A percentile compares a stretch with the other conserved stretches of the same genome.
Evolutionary conservation across 2,888 invertebrate species (phyloP).

Genomic region (Aproaerema taeniolella): DNA sequence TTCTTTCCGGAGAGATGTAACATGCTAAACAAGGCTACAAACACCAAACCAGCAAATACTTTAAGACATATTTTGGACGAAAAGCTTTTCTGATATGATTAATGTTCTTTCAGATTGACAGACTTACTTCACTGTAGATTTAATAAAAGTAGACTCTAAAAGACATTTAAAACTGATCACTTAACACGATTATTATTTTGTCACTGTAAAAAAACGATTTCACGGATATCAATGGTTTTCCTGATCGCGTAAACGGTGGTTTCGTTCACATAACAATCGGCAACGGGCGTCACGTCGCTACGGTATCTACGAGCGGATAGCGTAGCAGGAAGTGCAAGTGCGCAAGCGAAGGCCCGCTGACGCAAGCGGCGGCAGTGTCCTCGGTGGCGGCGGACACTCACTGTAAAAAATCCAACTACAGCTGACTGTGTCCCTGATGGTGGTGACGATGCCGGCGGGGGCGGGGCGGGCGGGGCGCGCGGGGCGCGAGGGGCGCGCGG

Average conservation of each 20-base stretch:
- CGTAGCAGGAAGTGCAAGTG: conserved; percentile 29
- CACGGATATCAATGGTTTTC: too few relatives aligned
- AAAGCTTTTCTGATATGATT: too few relatives aligned
- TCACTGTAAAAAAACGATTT: too few relatives aligned
- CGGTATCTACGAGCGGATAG: too few relatives aligned
- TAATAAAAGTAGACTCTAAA: too few relatives aligned
- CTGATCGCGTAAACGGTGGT: too few relatives aligned
- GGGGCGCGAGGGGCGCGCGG: conserved; percentile 48
- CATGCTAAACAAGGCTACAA: conserved; percentile 39
- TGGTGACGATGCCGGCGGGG: conserved; percentile 77
- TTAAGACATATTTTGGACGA: too few relatives aligned
- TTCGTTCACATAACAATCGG: conserved; percentile 7
- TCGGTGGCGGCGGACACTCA: conserved; percentile 59
- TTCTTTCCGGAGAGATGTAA: conserved; percentile 64
- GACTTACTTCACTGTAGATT: too few relatives aligned
- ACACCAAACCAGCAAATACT: conserved; percentile 23
- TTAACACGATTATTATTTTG: too few relatives aligned
- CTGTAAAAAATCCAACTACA: conserved; percentile 88
- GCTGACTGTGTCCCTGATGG: conserved; percentile 81
- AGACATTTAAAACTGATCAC: too few relatives aligned
- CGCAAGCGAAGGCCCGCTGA: conserved; percentile 28
- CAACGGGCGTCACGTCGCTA: conserved; percentile 7
- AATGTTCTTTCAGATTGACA: too few relatives aligned
- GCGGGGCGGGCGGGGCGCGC: conserved; percentile 73
- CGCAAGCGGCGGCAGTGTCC: conserved; percentile 34